These are phyloP conservation scores for Ancistrus triradiatus DNA, from an alignment of 2,113 vertebrate species.

Conservation along the genomic window DNA sequence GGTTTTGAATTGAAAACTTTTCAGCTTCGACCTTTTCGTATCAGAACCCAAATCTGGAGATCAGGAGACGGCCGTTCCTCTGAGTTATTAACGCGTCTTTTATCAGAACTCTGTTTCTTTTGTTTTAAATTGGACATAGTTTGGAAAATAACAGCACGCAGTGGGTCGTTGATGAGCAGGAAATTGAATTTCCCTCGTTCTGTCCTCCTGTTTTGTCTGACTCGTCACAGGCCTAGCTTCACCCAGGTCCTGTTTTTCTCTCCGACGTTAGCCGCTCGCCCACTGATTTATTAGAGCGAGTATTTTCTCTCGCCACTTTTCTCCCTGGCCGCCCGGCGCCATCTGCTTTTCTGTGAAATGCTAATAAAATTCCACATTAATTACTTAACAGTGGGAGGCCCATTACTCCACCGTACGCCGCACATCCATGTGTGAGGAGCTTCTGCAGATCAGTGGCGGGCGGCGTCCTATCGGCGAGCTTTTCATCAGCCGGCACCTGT, in stretches of 20 bases:
- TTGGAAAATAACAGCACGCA: not conserved
- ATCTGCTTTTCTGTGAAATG: conserved; percentile 46
- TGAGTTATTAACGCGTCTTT: not conserved
- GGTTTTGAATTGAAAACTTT: no score
- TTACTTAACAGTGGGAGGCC: conserved; percentile 34
- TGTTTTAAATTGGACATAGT: not conserved
- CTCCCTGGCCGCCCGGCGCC: not conserved
- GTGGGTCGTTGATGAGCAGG: not conserved
- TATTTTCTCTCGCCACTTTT: not conserved
- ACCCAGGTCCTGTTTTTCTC: not conserved
- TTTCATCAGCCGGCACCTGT: not conserved
- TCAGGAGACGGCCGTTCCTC: not conserved
- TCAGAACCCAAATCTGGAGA: no score
- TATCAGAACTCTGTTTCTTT: not conserved
- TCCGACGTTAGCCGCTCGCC: conserved; percentile 5
- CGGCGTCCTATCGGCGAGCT: conserved; percentile 4
- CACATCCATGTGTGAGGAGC: conserved; percentile 26
- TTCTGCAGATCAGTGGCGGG: conserved; percentile 16
- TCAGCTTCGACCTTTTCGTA: no score
- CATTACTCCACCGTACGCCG: conserved; percentile 22
- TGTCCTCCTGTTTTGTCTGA: no score
- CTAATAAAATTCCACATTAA: conserved; percentile 35
- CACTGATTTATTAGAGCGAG: conserved; percentile 1
- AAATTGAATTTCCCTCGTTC: not conserved
- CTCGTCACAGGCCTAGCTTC: not conserved